Evolutionary conservation across 2,113 vertebrate genomes (phyloP).

Genomic region (Corvus hawaiiensis): DNA sequence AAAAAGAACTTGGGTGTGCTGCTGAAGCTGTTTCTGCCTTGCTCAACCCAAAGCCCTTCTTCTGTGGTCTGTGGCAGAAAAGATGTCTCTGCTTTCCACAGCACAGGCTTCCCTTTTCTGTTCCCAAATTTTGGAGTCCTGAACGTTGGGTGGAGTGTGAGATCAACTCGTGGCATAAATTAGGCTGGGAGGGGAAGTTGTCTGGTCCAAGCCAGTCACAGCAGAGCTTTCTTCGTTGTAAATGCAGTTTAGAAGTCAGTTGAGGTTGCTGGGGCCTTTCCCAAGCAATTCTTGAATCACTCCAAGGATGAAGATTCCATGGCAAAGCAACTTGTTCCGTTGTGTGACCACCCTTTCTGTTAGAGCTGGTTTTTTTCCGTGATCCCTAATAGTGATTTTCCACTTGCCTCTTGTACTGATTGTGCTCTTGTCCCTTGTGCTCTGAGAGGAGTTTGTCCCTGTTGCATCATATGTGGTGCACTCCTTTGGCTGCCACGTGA

Average conservation of each 20-base stretch:
- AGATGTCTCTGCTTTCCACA: not conserved
- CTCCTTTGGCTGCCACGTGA: not conserved
- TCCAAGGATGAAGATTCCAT: not conserved
- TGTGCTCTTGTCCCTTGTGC: not conserved
- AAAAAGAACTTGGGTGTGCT: not conserved
- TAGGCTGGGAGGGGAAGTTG: not conserved
- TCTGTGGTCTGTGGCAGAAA: not conserved
- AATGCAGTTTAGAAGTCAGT: not conserved
- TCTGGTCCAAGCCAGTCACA: not conserved
- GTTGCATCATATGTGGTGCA: accelerated
- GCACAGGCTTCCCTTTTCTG: accelerated
- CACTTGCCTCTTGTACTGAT: accelerated
- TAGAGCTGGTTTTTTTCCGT: accelerated
- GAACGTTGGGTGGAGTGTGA: not conserved
- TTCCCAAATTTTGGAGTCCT: not conserved
- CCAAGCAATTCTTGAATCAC: not conserved
- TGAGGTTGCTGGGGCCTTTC: not conserved
- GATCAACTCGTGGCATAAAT: not conserved
- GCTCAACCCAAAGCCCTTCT: too few relatives aligned
- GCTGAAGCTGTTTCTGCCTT: not conserved
- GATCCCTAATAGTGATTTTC: not conserved
- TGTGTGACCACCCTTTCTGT: not conserved
- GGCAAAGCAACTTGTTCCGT: not conserved
- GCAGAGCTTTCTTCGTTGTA: not conserved
- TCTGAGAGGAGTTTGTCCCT: not conserved